These are phyloP conservation scores for Anadara kagoshimensis DNA, from an alignment of 1,140 invertebrate species.

Conservation along the genomic window DNA sequence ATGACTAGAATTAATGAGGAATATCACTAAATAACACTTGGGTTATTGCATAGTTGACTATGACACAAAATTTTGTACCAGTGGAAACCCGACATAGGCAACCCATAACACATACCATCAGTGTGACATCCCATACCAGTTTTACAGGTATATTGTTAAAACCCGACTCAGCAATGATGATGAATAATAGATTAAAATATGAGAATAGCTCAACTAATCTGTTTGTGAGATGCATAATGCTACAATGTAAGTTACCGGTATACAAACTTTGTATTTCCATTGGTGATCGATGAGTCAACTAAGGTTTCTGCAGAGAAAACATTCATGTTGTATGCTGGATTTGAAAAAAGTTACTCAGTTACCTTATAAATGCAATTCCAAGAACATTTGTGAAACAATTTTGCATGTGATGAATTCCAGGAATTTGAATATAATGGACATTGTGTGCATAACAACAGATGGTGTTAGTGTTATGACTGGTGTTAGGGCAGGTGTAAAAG, in stretches of 20 bases:
- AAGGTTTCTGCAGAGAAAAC: background rate
- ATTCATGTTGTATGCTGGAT: background rate
- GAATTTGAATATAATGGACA: background rate
- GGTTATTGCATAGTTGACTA: too few relatives aligned
- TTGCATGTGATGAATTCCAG: background rate
- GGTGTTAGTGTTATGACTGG: slow-evolving; percentile 1
- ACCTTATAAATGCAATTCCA: background rate
- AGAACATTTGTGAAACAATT: background rate
- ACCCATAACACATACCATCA: too few relatives aligned
- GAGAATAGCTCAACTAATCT: background rate
- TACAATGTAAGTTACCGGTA: background rate
- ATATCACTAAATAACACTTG: too few relatives aligned
- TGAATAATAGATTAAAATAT: too few relatives aligned
- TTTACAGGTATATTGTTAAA: too few relatives aligned
- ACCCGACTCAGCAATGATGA: too few relatives aligned
- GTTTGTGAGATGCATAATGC: background rate
- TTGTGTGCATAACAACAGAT: background rate
- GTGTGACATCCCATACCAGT: too few relatives aligned
- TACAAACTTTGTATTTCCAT: background rate
- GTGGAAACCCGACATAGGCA: too few relatives aligned
- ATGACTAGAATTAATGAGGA: too few relatives aligned
- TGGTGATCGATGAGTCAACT: background rate
- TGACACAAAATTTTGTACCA: too few relatives aligned
- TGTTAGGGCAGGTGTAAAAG: background rate
- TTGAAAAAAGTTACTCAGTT: background rate